These are phyloP conservation scores for Athalia circularis DNA, from an alignment of 2,888 invertebrate genomes.

Conservation along the genomic window DNA sequence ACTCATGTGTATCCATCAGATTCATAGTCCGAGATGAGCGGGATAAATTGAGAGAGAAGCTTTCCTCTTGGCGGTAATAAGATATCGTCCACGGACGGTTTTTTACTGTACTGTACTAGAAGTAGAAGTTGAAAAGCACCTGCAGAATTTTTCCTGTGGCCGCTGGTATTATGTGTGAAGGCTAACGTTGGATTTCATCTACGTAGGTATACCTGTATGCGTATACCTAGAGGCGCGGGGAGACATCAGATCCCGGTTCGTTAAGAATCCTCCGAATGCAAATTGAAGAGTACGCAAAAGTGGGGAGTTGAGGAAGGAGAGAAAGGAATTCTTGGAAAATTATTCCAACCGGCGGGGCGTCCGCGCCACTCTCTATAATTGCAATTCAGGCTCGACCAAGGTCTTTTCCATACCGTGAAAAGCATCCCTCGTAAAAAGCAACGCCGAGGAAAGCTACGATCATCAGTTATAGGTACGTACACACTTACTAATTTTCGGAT, in stretches of 20 bases:
- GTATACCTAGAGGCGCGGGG: background rate
- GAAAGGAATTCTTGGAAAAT: conserved; percentile 30
- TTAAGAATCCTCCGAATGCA: conserved; percentile 30
- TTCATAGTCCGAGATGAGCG: conserved; percentile 14
- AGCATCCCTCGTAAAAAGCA: too few species aligned
- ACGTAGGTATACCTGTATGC: background rate
- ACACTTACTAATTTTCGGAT: too few species aligned
- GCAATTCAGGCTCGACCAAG: conserved; percentile 23
- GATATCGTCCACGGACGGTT: background rate
- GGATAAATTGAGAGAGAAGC: conserved; percentile 22
- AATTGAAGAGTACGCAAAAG: conserved; percentile 25
- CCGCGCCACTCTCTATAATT: conserved; percentile 31
- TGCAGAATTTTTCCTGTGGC: too few species aligned
- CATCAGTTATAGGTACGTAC: too few species aligned
- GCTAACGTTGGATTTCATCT: background rate
- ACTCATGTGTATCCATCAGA: background rate
- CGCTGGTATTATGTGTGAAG: background rate
- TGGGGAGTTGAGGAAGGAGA: background rate
- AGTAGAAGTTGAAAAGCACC: too few species aligned
- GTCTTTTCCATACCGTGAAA: background rate
- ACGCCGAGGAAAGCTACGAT: too few species aligned
- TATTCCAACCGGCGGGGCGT: conserved; percentile 18
- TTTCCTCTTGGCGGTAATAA: conserved; percentile 17
- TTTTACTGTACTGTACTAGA: too few species aligned
- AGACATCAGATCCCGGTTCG: conserved; percentile 27